Conservation (phyloP, 2,113 vertebrate species). For the Neotoma lepida region DNA sequence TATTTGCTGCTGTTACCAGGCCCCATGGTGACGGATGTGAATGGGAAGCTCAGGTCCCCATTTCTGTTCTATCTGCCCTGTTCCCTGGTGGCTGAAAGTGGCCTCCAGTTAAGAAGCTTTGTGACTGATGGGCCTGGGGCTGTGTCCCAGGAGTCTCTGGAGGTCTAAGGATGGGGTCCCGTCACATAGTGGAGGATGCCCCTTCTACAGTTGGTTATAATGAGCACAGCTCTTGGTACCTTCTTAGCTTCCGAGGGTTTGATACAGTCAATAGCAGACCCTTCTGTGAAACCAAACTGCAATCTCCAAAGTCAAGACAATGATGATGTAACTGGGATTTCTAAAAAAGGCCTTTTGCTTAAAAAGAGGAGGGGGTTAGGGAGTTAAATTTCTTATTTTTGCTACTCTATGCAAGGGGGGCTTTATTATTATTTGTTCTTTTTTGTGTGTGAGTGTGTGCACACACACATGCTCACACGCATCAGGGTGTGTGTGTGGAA, state of each 20-base stretch:
- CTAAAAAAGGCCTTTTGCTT: background rate
- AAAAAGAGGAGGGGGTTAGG: background rate
- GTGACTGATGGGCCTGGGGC: background rate
- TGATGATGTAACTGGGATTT: background rate
- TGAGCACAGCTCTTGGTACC: background rate
- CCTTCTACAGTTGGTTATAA: background rate
- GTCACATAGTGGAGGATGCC: background rate
- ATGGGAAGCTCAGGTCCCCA: background rate
- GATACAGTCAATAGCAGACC: accelerated
- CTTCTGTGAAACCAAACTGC: background rate
- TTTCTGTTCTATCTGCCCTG: background rate
- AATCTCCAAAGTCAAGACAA: slow-evolving; percentile 1
- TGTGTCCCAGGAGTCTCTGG: background rate
- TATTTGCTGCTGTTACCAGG: background rate
- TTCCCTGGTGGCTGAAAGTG: background rate
- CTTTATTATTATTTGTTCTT: background rate
- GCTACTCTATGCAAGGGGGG: background rate
- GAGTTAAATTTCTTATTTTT: slow-evolving; percentile 24
- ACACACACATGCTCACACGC: background rate
- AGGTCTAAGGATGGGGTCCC: background rate
- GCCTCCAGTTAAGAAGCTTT: background rate
- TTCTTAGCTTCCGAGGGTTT: background rate
- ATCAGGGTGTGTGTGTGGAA: background rate
- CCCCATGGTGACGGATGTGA: background rate
- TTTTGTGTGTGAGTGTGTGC: background rate